These are phyloP conservation scores for Sycobia sp. DNA, from an alignment of 1,140 invertebrate species.

Conservation along the genomic window DNA sequence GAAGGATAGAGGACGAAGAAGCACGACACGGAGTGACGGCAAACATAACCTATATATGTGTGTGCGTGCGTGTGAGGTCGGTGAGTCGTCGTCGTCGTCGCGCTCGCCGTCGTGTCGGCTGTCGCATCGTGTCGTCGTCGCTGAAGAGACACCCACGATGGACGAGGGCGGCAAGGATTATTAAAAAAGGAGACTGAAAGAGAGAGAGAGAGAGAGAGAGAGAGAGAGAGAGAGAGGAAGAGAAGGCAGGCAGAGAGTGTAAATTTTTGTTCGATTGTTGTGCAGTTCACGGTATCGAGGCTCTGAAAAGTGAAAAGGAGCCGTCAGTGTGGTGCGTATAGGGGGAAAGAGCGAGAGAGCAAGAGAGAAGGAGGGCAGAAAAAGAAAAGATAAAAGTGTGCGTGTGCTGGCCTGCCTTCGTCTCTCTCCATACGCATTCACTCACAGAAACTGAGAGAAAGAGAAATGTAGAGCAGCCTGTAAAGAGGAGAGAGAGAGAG, in stretches of 20 bases:
- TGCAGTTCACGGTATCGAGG: no score
- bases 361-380: background rate
- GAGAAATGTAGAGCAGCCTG: background rate
- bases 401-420: background rate
- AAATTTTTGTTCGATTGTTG: no score
- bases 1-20: background rate
- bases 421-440: background rate
- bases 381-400: background rate
- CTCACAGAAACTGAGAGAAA: background rate
- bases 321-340: no score
- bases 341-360: background rate
- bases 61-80: background rate
- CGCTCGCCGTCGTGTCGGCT: background rate
- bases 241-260: background rate
- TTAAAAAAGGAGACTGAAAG: background rate
- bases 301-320: no score
- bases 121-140: constrained; percentile 3
- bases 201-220: background rate
- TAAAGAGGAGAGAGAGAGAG: no score
- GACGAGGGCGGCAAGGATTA: background rate
- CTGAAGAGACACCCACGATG: background rate
- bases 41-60: constrained; percentile 1
- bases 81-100: background rate
- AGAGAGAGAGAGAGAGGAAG: no score
- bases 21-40: background rate